phyloP scores from a whole-genome alignment of 2,888 invertebrate genomes.

The Chymomyza amoena region DNA sequence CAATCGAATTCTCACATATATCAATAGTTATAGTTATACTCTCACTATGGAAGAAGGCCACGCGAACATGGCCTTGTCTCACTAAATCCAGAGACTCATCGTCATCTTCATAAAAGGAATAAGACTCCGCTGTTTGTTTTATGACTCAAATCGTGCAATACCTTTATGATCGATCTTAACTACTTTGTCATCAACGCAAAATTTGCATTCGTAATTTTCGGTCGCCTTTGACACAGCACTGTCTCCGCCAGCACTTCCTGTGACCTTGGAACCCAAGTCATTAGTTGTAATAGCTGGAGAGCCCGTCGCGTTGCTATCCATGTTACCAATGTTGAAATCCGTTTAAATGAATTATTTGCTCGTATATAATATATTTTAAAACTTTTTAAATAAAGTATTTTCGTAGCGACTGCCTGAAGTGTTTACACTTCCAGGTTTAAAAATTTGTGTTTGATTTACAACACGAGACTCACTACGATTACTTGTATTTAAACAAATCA shows the following conservation, averaged over 20 bases:
- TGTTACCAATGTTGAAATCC: conserved; percentile 65
- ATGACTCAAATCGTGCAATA: conserved; percentile 92
- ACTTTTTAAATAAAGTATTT: not conserved
- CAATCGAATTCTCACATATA: too few relatives aligned
- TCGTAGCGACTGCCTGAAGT: not conserved
- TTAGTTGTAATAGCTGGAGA: conserved; percentile 33
- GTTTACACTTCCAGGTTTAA: not conserved
- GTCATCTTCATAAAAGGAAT: conserved; percentile 90
- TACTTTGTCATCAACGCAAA: conserved; percentile 95
- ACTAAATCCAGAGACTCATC: conserved; percentile 82
- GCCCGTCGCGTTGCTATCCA: conserved; percentile 56
- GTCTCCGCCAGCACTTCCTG: conserved; percentile 59
- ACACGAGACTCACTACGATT: not conserved
- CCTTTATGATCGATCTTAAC: conserved; percentile 93
- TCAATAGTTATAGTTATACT: too few relatives aligned
- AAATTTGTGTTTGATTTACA: not conserved
- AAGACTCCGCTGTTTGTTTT: conserved; percentile 90
- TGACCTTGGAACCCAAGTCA: not conserved
- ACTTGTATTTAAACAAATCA: not conserved
- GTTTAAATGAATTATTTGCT: not conserved
- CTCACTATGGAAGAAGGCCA: conserved; percentile 95
- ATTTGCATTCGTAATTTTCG: conserved; percentile 79
- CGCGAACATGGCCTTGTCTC: conserved; percentile 93
- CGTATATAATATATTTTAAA: not conserved
- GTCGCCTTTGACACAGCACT: conserved; percentile 24